Evolutionary conservation across 2,888 invertebrate species (phyloP), one percentile per base, ranked within the genome.

Genomic region (Napeogenes sylphis): DNA sequence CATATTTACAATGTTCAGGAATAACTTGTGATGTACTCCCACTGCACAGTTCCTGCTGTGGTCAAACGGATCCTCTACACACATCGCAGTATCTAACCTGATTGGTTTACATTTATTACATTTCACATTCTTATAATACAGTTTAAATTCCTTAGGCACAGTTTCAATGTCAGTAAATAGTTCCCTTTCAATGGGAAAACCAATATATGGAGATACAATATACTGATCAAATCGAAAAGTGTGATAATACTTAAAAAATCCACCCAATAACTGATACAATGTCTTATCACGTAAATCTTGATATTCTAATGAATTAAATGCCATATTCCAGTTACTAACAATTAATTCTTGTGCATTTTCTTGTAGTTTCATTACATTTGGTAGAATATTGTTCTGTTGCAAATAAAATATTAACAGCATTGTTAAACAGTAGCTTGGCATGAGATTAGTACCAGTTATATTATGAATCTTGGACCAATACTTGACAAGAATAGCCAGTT

Each of bases 361-460:
- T 73, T 93, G 91, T 47, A 95, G 73, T 0, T 77, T 69, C 4
- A 68, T 65, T 8, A 94, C 85, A 0, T 93, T 74, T 0, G 95
- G 94, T 14, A 94, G 70, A 42, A 93, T 80, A 8, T 87, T 78
- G 59, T 85, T 77, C 65, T 93, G 92, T 80, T 96, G 95, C 33
- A 96, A 82, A 76, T 93, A 95, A 78, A 94, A 95, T 70, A 96
- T 90, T 4, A 94, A 89, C 73, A 96, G 77, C 74, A 94, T 83
- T 1, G 91, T 89, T 4, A 96, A 74, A 6, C 93, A 91, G 76
- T 95, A 96, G 77, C 93, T 95, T 0, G 94, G 91, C 70, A 95
- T 67, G 1, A 69, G 57, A 57, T 71, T 70, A 14, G 84, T 62
- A 87, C 84, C 65, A 0, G 92, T 88, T 2, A 95, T 77, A 6